Percentiles rank a stretch among this genome's conserved stretches.
Conservation (phyloP, 2,888 invertebrate species). For the Drosophila affinis region DNA sequence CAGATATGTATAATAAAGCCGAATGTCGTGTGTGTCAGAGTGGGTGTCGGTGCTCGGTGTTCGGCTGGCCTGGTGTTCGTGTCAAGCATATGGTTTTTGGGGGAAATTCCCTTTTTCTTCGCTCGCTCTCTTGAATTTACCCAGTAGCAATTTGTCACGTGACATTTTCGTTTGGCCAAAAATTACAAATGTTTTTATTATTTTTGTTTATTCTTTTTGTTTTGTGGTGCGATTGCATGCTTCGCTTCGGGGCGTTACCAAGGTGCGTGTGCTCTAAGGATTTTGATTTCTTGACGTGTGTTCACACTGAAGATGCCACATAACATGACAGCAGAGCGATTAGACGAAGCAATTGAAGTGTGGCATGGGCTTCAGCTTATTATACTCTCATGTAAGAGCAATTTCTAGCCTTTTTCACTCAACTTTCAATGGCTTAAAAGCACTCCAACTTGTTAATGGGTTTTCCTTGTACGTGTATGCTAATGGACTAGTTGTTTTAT, state of each 20-base stretch:
- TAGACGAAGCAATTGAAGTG: background rate
- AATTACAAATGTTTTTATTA: slow-evolving; percentile 51
- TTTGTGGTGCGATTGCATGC: slow-evolving; percentile 44
- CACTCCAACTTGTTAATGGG: slow-evolving; percentile 52
- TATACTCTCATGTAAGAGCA: background rate
- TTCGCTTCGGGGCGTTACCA: slow-evolving; percentile 50
- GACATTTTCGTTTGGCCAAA: slow-evolving; percentile 50
- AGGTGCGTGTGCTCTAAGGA: slow-evolving; percentile 15
- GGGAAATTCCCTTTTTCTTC: background rate
- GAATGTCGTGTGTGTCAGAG: slow-evolving; percentile 42
- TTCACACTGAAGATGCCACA: slow-evolving; percentile 39
- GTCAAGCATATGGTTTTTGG: slow-evolving; percentile 33
- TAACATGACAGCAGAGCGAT: slow-evolving; percentile 43
- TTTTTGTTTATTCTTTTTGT: slow-evolving; percentile 52
- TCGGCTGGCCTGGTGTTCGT: slow-evolving; percentile 30
- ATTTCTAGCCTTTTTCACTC: background rate
- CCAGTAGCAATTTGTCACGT: slow-evolving; percentile 77
- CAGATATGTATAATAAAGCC: slow-evolving; percentile 64
- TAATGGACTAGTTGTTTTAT: background rate
- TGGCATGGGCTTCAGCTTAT: background rate
- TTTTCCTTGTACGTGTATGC: slow-evolving; percentile 55
- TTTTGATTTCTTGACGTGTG: slow-evolving; percentile 45
- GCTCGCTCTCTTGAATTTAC: slow-evolving; percentile 41
- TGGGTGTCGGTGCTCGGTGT: slow-evolving; percentile 1
- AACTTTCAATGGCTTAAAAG: background rate